phyloP scores from a whole-genome alignment of 2,888 invertebrate species.

The Monopis laevigella region DNA sequence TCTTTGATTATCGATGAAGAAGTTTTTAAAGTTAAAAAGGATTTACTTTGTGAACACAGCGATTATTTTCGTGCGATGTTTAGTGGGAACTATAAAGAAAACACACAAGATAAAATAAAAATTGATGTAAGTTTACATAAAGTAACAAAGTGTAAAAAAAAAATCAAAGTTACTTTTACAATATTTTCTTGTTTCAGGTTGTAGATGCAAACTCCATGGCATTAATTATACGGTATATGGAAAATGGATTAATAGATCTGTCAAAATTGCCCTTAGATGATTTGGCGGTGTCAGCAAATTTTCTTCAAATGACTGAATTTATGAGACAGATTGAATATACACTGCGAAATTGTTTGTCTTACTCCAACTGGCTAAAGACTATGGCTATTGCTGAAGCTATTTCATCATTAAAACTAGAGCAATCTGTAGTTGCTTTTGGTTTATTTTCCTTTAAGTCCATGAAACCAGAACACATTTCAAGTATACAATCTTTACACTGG shows the following conservation, averaged over 20 bases:
- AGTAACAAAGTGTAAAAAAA: no score
- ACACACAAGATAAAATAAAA: constrained; percentile 35
- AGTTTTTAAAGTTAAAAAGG: constrained; percentile 37
- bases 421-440: constrained; percentile 34
- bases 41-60: constrained; percentile 40
- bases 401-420: constrained; percentile 32
- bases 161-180: background rate
- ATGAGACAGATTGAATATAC: constrained; percentile 44
- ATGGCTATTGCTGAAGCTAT: constrained; percentile 41
- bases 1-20: constrained; percentile 33
- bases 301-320: constrained; percentile 48
- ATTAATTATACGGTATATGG: constrained; percentile 43
- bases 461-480: constrained; percentile 34
- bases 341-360: constrained; percentile 33
- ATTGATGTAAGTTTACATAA: constrained; percentile 49
- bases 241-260: constrained; percentile 41
- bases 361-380: constrained; percentile 40
- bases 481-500: constrained; percentile 42
- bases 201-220: constrained; percentile 44
- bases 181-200: constrained; percentile 29
- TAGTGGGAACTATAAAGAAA: constrained; percentile 49
- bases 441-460: constrained; percentile 40
- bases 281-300: constrained; percentile 43
- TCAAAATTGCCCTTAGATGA: constrained; percentile 31
- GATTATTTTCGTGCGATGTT: constrained; percentile 61